Evolutionary conservation across 2,113 vertebrate species (phyloP).

Genomic region (Odontophorus gujanensis): DNA sequence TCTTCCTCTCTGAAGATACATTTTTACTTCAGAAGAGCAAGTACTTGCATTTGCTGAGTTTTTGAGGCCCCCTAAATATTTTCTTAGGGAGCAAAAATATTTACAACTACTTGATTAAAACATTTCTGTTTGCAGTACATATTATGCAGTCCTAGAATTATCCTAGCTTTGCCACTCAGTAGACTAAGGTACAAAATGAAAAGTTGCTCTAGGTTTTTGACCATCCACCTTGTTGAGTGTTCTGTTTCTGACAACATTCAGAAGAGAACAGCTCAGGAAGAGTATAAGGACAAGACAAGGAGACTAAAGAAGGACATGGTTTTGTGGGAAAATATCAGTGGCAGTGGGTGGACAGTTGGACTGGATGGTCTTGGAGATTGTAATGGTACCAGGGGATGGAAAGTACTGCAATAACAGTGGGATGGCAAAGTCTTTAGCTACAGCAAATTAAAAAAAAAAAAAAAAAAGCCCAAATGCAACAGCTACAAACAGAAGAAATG

Average conservation of each 20-base stretch:
- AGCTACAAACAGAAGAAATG: too few species aligned
- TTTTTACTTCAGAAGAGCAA: neutral
- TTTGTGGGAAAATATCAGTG: too few species aligned
- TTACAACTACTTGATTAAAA: neutral
- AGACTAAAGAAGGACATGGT: too few species aligned
- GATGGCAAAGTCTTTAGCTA: too few species aligned
- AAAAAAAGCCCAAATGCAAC: too few species aligned
- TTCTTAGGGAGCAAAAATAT: neutral
- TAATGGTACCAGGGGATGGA: too few species aligned
- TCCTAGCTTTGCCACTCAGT: neutral
- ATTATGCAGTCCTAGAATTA: neutral
- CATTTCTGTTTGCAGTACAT: neutral
- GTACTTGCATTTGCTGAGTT: fast-evolving
- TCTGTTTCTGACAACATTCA: neutral
- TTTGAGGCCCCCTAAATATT: neutral
- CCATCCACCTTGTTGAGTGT: neutral
- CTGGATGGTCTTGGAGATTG: too few species aligned
- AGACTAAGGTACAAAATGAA: neutral
- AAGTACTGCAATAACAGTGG: too few species aligned
- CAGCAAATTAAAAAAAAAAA: too few species aligned
- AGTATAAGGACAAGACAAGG: neutral
- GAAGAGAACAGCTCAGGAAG: neutral
- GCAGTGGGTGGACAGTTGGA: too few species aligned
- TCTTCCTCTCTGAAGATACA: fast-evolving
- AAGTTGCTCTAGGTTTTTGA: neutral